Evolutionary conservation across 2,888 invertebrate species (phyloP), one percentile per base, ranked within the genome.

Genomic region (Ryuthela nishihirai): DNA sequence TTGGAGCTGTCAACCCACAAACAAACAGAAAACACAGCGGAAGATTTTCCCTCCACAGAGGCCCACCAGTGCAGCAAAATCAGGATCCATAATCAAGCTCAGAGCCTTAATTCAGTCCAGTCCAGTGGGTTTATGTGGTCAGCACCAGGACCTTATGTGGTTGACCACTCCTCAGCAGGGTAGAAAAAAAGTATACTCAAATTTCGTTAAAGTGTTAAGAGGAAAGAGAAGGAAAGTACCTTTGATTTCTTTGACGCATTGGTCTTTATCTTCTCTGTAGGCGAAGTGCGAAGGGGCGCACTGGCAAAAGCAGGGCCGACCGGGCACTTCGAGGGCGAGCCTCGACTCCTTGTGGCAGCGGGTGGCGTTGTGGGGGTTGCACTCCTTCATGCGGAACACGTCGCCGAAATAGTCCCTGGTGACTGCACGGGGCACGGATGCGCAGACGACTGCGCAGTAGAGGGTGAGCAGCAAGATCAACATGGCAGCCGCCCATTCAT

Each of bases 221-320:
- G n/a, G 17, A 72, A 81, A 79, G n/a, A n/a, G n/a, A n/a, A n/a
- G n/a, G n/a, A n/a, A n/a, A n/a, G n/a, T 74, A 90, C 90, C 90
- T 74, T 87, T 84, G 67, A 91, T 82, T 71, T 89, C 87, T 72
- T 88, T 86, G 65, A 90, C 88, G 74, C 90, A 91, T 66, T 88
- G 84, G 68, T 84, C 83, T 65, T 85, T 78, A 74, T 91, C 90
- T 74, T 91, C 90, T 62, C 90, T 82, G 78, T 87, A 89, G 48
- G 87, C 83, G 4, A 86, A 85, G 62, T 85, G 78, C 66, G 84
- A 83, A 45, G 81, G 79, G 65, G 87, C 83, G 71, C 90, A 90
- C 52, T 83, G 84, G 76, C 90, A 91, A 34, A 82, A 81, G 76
- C 89, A 90, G 25, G 80, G 74, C 18, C 67, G 62, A 64, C 69